Evolutionary conservation across 2,888 invertebrate genomes (phyloP).

Genomic region (Drosophila histrio): DNA sequence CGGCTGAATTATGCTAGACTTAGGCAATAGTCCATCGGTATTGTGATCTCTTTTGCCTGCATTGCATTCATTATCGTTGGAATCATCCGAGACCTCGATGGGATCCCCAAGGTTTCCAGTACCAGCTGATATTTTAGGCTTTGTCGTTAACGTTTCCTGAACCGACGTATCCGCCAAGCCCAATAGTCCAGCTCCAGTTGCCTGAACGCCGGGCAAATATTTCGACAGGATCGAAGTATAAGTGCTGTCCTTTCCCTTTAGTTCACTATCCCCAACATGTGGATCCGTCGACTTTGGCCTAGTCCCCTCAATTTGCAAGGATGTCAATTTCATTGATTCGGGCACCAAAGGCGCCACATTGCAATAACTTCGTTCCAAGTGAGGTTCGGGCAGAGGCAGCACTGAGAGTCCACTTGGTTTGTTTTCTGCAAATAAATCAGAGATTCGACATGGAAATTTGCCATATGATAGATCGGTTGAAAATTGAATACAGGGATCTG

Average conservation of each 20-base stretch:
- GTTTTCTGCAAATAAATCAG: constrained; percentile 22
- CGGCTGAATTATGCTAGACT: constrained; percentile 23
- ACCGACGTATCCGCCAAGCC: background rate
- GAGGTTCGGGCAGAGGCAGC: constrained; percentile 11
- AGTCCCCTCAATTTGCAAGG: constrained; percentile 8
- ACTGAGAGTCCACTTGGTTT: constrained; percentile 2
- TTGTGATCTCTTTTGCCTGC: background rate
- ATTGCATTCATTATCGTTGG: constrained; percentile 50
- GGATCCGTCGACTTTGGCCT: constrained; percentile 10
- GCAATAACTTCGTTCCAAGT: constrained; percentile 78
- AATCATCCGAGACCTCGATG: constrained; percentile 81
- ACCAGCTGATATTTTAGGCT: constrained; percentile 16
- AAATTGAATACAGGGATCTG: too few relatives aligned
- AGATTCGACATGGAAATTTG: too few relatives aligned
- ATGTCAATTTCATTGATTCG: constrained; percentile 76
- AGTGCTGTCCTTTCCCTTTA: background rate
- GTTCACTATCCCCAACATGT: constrained; percentile 1
- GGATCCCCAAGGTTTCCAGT: constrained; percentile 76
- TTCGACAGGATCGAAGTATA: background rate
- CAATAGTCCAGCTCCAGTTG: background rate
- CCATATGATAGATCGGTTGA: too few relatives aligned
- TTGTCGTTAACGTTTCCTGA: background rate
- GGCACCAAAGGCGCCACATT: constrained; percentile 83
- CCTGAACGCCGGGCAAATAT: background rate
- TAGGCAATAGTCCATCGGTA: background rate